phyloP scores from a whole-genome alignment of 2,888 invertebrate genomes.

The Callyntrura sp. region DNA sequence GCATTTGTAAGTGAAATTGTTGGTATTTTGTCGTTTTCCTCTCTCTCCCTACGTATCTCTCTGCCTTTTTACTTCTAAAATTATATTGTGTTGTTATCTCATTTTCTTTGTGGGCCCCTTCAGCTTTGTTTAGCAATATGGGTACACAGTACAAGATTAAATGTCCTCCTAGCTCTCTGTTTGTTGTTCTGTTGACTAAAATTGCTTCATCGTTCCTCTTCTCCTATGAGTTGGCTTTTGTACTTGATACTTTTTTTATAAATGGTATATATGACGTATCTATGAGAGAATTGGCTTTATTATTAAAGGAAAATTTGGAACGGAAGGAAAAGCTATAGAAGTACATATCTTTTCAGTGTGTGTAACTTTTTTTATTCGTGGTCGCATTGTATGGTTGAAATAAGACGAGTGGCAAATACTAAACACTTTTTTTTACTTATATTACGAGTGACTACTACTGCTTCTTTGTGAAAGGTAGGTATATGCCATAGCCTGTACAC shows the following conservation, averaged over 20 bases:
- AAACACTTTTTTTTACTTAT: no score
- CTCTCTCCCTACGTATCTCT: neutral
- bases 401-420: no score
- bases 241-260: neutral
- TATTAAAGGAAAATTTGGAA: no score
- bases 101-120: slow-evolving; percentile 42
- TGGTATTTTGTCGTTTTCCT: slow-evolving; percentile 22
- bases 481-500: no score
- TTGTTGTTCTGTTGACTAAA: slow-evolving; percentile 4
- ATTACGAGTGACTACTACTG: no score
- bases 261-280: slow-evolving; percentile 34
- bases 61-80: neutral
- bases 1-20: slow-evolving; percentile 8
- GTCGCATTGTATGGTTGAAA: no score
- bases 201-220: neutral
- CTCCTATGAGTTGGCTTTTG: neutral
- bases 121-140: slow-evolving; percentile 52
- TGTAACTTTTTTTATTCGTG: neutral
- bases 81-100: slow-evolving; percentile 43
- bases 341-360: neutral
- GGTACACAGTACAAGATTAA: slow-evolving; percentile 53
- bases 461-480: no score
- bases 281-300: neutral
- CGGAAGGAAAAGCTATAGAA: neutral
- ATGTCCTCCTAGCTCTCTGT: slow-evolving; percentile 35